phyloP scores from a whole-genome alignment of 1,140 invertebrate species.

The Notospermus geniculatus region DNA sequence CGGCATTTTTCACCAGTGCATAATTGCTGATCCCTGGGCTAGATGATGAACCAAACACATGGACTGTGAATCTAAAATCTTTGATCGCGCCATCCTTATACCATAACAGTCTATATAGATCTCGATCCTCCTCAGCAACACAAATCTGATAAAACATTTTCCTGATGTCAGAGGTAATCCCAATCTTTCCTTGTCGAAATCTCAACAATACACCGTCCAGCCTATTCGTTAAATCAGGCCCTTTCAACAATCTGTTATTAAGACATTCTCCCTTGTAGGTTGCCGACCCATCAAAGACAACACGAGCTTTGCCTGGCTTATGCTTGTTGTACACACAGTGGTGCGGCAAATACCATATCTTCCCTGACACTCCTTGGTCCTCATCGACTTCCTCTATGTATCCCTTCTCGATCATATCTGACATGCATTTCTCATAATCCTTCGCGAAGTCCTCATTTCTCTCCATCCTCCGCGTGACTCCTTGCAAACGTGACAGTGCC shows the following conservation, averaged over 20 bases:
- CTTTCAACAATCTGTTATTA: conserved; percentile 21
- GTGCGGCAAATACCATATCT: neutral
- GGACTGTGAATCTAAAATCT: neutral
- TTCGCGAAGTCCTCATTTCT: neutral
- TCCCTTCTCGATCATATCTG: neutral
- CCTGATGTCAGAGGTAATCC: neutral
- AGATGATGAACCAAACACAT: neutral
- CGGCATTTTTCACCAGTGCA: neutral
- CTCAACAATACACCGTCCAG: conserved; percentile 18
- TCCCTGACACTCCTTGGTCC: too few relatives aligned
- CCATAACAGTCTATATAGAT: neutral
- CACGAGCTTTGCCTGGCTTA: neutral
- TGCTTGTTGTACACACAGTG: neutral
- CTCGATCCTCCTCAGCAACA: neutral
- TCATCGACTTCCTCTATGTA: neutral
- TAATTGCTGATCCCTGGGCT: neutral
- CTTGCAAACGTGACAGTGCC: neutral
- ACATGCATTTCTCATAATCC: conserved; percentile 2
- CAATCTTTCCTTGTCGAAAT: conserved; percentile 14
- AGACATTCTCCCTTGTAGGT: conserved; percentile 23
- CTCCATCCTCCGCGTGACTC: neutral
- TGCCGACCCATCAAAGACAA: conserved; percentile 2
- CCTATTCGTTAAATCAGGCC: conserved; percentile 45
- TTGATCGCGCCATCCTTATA: neutral
- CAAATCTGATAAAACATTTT: neutral